These are phyloP conservation scores for Halichoeres trimaculatus DNA, from an alignment of 2,113 vertebrate species.

Conservation along the genomic window DNA sequence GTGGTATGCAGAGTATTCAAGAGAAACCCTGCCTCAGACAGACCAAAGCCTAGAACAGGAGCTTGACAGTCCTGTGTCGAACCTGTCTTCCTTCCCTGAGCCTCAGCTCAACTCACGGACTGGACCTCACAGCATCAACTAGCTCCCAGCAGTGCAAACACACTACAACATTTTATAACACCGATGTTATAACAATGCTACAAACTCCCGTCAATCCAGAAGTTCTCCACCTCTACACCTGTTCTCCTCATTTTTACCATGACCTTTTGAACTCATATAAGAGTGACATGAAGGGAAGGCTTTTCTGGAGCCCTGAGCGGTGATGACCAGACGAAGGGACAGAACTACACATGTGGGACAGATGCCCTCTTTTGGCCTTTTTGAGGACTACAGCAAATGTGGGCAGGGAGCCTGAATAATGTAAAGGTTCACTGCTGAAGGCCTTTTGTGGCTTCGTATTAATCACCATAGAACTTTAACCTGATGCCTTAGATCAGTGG, in stretches of 20 bases:
- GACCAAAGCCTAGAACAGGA: conserved; percentile 68
- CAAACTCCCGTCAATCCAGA: conserved; percentile 27
- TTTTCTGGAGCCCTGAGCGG: neutral
- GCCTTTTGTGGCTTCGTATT: conserved; percentile 49
- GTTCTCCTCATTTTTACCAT: conserved; percentile 11
- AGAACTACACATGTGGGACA: neutral
- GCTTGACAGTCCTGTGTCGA: conserved; percentile 66
- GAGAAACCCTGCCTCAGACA: conserved; percentile 80
- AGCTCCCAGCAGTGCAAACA: conserved; percentile 22
- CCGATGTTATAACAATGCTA: conserved; percentile 2
- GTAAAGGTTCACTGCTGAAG: conserved; percentile 47
- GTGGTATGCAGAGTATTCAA: conserved; percentile 93
- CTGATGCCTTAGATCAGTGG: conserved; percentile 64
- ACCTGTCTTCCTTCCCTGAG: conserved; percentile 58
- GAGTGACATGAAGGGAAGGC: conserved; percentile 14
- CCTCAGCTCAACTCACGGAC: conserved; percentile 86
- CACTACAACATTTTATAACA: conserved; percentile 6
- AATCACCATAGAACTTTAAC: conserved; percentile 56
- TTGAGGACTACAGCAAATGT: conserved; percentile 28
- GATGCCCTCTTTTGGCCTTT: conserved; percentile 28
- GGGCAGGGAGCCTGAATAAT: conserved; percentile 28
- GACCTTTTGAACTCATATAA: conserved; percentile 22
- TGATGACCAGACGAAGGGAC: conserved; percentile 17
- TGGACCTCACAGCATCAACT: conserved; percentile 83
- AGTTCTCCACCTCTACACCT: neutral